These are phyloP conservation scores for Yponomeuta malinellus DNA, from an alignment of 2,888 invertebrate genomes.

Conservation along the genomic window DNA sequence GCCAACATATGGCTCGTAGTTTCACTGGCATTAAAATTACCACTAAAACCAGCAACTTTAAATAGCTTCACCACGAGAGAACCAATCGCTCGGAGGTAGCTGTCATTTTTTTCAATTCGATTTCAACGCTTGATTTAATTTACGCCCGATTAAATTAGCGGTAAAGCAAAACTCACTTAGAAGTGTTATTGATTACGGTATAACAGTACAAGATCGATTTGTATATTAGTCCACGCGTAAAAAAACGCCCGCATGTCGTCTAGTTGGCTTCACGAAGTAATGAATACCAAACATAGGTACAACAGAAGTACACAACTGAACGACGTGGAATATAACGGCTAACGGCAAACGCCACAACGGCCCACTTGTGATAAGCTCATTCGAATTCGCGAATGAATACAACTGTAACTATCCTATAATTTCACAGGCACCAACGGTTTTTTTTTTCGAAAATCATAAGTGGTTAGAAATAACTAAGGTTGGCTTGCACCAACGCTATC, in stretches of 20 bases:
- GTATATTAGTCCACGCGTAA: constrained; percentile 31
- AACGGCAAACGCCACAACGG: too few species aligned
- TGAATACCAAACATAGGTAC: constrained; percentile 21
- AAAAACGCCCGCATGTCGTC: constrained; percentile 29
- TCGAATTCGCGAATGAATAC: too few species aligned
- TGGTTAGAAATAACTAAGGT: too few species aligned
- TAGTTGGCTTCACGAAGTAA: constrained; percentile 28
- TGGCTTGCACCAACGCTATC: too few species aligned
- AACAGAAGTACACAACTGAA: not conserved
- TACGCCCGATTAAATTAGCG: not conserved
- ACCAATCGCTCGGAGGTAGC: not conserved
- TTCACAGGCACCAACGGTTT: too few species aligned
- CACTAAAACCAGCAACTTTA: not conserved
- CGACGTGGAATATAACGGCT: not conserved
- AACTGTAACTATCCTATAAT: too few species aligned
- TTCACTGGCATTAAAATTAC: not conserved
- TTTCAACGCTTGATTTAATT: not conserved
- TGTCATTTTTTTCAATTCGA: not conserved
- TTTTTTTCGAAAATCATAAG: too few species aligned
- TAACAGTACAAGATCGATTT: constrained; percentile 17
- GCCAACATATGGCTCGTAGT: not conserved
- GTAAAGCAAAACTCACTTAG: not conserved
- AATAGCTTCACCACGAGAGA: not conserved
- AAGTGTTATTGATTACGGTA: not conserved
- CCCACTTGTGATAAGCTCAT: too few species aligned